Evolutionary conservation across 64 coral and sea anemone genomes (phyloP).

Genomic region (Astreopora myriophthalma): DNA sequence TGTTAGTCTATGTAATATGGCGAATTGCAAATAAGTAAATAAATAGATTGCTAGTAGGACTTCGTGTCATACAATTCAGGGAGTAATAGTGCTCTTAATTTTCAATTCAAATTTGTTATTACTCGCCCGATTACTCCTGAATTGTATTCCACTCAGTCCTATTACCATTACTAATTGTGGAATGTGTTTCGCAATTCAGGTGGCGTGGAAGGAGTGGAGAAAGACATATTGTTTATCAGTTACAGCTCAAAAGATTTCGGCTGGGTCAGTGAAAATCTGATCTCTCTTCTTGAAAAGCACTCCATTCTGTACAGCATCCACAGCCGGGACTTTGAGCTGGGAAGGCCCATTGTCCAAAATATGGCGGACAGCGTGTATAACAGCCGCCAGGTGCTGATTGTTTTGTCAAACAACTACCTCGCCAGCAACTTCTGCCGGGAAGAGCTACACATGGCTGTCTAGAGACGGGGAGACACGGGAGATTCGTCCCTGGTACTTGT

Average conservation of each 20-base stretch:
- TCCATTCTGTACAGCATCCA: constrained; percentile 12
- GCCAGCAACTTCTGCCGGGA: constrained; percentile 32
- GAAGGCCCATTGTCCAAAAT: constrained; percentile 23
- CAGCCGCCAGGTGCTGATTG: constrained; percentile 28
- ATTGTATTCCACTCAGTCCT: no score
- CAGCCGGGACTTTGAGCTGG: constrained; percentile 18
- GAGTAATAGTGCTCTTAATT: no score
- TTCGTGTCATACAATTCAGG: no score
- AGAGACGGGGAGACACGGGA: background rate
- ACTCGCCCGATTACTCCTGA: no score
- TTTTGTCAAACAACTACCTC: constrained; percentile 27
- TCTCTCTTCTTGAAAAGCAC: constrained; percentile 13
- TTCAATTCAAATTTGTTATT: no score
- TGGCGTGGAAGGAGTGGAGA: no score
- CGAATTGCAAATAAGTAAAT: no score
- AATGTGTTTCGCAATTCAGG: no score
- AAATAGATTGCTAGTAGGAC: no score
- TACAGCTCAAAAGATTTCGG: constrained; percentile 22
- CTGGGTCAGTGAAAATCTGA: constrained; percentile 7
- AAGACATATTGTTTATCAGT: no score
- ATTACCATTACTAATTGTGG: no score
- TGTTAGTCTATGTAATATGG: no score
- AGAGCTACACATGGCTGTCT: constrained; percentile 32
- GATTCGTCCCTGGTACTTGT: background rate
- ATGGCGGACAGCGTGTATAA: constrained; percentile 40